These are phyloP conservation scores for Parasteatoda tepidariorum DNA, from an alignment of 1,140 invertebrate species.

Conservation along the genomic window DNA sequence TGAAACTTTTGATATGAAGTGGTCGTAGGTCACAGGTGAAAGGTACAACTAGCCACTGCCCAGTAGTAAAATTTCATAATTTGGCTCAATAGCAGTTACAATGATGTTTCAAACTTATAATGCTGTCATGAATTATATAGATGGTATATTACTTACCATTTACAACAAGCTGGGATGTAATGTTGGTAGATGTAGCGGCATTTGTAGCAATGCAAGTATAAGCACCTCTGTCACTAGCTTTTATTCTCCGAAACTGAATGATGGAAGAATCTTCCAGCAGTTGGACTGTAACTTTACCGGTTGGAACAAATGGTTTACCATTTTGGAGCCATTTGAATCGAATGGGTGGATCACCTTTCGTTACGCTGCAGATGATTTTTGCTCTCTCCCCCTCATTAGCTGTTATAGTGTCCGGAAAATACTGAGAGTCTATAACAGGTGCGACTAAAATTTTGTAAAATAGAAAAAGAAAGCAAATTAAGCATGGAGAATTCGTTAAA, in stretches of 20 bases:
- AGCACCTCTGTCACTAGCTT: constrained; percentile 51
- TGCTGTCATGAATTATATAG: no score
- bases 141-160: constrained; percentile 53
- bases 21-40: no score
- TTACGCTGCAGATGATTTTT: constrained; percentile 70
- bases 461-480: background rate
- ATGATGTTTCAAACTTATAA: no score
- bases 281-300: constrained; percentile 39
- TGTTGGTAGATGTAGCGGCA: constrained; percentile 57
- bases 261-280: constrained; percentile 60
- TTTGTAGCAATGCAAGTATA: constrained; percentile 62
- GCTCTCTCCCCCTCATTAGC: constrained; percentile 76
- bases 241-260: constrained; percentile 49
- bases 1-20: no score
- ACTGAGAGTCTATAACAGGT: constrained; percentile 62
- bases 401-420: constrained; percentile 68
- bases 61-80: no score
- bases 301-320: constrained; percentile 15
- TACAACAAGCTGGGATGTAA: constrained; percentile 55
- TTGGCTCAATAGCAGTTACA: no score
- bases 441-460: constrained; percentile 53
- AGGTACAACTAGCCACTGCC: no score
- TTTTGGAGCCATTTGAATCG: constrained; percentile 60
- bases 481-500: background rate
- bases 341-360: constrained; percentile 61